Evolutionary conservation across 2,888 invertebrate genomes (phyloP), one percentile per base, ranked within the genome.

Genomic region (Thymelicus acteon): DNA sequence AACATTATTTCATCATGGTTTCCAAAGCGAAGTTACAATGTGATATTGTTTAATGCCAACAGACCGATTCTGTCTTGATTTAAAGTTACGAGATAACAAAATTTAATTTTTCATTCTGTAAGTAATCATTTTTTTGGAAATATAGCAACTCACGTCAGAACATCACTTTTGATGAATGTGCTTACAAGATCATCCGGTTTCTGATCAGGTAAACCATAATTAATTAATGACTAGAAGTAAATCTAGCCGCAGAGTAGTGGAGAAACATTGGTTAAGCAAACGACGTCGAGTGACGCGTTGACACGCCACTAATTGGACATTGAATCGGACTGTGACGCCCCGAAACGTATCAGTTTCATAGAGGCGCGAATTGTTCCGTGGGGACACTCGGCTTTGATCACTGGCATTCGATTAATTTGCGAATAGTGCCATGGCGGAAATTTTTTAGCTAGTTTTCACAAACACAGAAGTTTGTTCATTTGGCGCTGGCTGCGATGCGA

Each of bases 291-390:
- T 37, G 10, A 44, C 19, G 31, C 66, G 49, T 52, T 70, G 58
- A 70, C 67, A 62, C 52, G 47, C 54, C 48, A 19, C 64, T 67
- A 73, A 67, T 73, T 68, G 65, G 67, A 71, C 67, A 65, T 73
- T 40, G 64, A 54, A 64, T n/a, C 66, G 44, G n/a, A 13, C 37
- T 58, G 48, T 54, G 67, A 54, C 68, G 47, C n/a, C 44, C 60
- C 40, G 39, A 31, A 52, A 49, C 48, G 60, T 61, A 61, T 44
- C 60, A 24, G 60, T 61, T 49, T 67, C 60, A 52, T 40, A 44
- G 67, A 54, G 13, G 58, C 68, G 63, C 10, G 62, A 48, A 63
- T 54, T 54, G 52, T 54, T 39, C 40, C 52, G 64, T 13, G 37
- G 64, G 64, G 52, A 64, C 64, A 24, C 40, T 52, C 19, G 37